phyloP scores from a whole-genome alignment of 92 coral and sea anemone species.

The Meandrina meandrites region DNA sequence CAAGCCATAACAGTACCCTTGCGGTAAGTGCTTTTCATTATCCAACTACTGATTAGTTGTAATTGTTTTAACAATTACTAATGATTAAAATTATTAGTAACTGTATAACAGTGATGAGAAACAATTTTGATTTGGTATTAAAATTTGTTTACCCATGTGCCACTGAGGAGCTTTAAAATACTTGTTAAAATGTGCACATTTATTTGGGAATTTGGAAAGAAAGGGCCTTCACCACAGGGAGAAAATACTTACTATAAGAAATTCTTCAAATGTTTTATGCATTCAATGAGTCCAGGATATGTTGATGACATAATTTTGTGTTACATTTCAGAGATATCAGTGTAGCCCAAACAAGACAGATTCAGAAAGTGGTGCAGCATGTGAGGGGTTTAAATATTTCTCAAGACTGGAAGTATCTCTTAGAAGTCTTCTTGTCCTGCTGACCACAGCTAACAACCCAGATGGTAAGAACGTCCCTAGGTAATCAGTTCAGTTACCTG shows the following conservation, averaged over 20 bases:
- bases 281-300: background rate
- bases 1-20: constrained; percentile 27
- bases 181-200: too few species aligned
- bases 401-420: constrained; percentile 59
- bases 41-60: too few species aligned
- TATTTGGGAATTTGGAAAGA: too few species aligned
- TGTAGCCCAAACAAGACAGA: constrained; percentile 4
- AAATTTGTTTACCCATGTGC: too few species aligned
- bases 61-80: too few species aligned
- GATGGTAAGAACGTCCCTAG: constrained; percentile 69
- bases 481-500: background rate
- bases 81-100: too few species aligned
- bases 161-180: too few species aligned
- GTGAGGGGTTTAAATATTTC: constrained; percentile 70
- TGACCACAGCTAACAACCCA: constrained; percentile 98
- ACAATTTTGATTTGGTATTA: too few species aligned
- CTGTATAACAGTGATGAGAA: too few species aligned
- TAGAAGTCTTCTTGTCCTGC: constrained; percentile 86
- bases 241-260: too few species aligned
- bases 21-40: constrained; percentile 5
- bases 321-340: constrained; percentile 10
- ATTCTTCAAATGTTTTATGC: background rate
- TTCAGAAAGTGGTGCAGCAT: constrained; percentile 64
- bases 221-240: too few species aligned
- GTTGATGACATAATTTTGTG: background rate